Conservation (phyloP, 2,888 invertebrate genomes). For the Notodonta dromedarius region DNA sequence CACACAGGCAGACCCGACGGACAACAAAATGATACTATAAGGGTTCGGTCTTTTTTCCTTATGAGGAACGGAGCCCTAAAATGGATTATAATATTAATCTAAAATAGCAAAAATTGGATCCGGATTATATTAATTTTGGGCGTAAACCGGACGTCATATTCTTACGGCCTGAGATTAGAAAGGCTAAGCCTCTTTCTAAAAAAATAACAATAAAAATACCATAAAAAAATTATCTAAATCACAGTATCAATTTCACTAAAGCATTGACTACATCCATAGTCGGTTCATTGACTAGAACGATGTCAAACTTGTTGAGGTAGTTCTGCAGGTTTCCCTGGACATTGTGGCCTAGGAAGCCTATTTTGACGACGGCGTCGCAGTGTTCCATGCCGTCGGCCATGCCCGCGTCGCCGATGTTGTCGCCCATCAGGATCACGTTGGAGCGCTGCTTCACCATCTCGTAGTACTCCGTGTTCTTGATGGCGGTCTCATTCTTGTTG, state of each 20-base stretch:
- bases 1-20: no score
- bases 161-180: no score
- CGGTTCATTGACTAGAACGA: slow-evolving; percentile 95
- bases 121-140: no score
- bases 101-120: no score
- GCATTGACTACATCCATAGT: slow-evolving; percentile 86
- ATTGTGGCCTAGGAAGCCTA: slow-evolving; percentile 95
- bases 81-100: no score
- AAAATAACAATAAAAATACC: neutral
- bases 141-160: no score
- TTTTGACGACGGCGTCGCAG: slow-evolving; percentile 90
- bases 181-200: neutral
- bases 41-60: no score
- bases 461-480: slow-evolving; percentile 92
- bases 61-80: no score
- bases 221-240: slow-evolving; percentile 41
- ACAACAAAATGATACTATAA: no score
- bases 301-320: slow-evolving; percentile 93
- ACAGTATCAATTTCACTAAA: slow-evolving; percentile 67
- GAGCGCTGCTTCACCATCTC: slow-evolving; percentile 86
- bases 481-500: slow-evolving; percentile 96
- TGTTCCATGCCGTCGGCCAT: slow-evolving; percentile 96
- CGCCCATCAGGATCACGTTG: slow-evolving; percentile 96
- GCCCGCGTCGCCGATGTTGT: slow-evolving; percentile 94
- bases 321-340: slow-evolving; percentile 86